Evolutionary conservation across 2,797 vertebrate genomes (phyloP).

Genomic region (Cirrhinus molitorella): DNA sequence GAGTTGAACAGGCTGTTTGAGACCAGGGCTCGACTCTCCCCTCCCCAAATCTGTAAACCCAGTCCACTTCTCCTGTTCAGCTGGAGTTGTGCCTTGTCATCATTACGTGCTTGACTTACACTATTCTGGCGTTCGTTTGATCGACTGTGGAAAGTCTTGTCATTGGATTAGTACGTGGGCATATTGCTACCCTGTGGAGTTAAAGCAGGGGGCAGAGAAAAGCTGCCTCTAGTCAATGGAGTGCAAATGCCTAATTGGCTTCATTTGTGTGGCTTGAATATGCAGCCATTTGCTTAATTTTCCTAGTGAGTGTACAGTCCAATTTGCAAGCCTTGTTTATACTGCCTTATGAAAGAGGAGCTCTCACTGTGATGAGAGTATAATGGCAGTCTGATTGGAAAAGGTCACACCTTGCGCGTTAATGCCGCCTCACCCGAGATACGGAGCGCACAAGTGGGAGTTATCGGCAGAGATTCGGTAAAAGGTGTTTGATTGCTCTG

Average conservation of each 20-base stretch:
- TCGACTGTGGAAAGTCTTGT: constrained; percentile 21
- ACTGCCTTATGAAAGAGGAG: constrained; percentile 18
- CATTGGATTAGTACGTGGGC: background rate
- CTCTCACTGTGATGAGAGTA: constrained; percentile 40
- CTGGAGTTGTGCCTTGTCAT: constrained; percentile 29
- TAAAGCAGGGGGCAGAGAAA: constrained; percentile 19
- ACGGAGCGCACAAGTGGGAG: constrained; percentile 28
- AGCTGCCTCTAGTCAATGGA: constrained; percentile 12
- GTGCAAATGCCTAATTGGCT: constrained; percentile 58
- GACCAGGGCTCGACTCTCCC: background rate
- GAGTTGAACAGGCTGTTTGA: constrained; percentile 37
- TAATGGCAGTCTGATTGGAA: constrained; percentile 50
- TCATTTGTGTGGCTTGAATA: constrained; percentile 53
- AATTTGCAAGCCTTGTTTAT: constrained; percentile 62
- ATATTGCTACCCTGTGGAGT: constrained; percentile 23
- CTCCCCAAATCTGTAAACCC: constrained; percentile 1
- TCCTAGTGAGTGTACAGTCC: constrained; percentile 35
- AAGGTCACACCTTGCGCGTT: constrained; percentile 56
- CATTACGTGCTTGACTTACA: constrained; percentile 43
- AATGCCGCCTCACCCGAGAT: constrained; percentile 36
- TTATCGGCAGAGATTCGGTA: constrained; percentile 14
- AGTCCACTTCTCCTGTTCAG: background rate
- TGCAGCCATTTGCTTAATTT: constrained; percentile 51
- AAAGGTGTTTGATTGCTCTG: constrained; percentile 46
- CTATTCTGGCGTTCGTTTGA: constrained; percentile 30